Evolutionary conservation across 2,888 invertebrate species (phyloP), one percentile per base, ranked within the genome.

Genomic region (Hipparchia semele): DNA sequence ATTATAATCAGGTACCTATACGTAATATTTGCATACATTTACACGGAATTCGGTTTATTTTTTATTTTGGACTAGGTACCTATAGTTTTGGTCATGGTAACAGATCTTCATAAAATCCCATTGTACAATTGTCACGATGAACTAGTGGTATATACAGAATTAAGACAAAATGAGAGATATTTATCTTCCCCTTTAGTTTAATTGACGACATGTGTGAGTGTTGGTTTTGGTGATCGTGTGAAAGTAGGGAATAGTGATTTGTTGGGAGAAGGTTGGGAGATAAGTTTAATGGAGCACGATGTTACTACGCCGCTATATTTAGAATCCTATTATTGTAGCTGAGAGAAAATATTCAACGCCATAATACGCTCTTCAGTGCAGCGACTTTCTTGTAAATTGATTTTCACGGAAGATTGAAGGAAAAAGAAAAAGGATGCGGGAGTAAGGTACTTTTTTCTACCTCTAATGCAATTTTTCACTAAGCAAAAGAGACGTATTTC

Each of bases 171-270:
- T 76, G 68, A 60, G 61, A 74, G 68, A 75, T 76, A 76, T 72
- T 74, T 65, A 73, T 78, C 74, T 78, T 76, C 75, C 77, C 74
- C 75, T 74, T 74, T 86, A 87, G 39, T 90, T 88, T 89, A 89
- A 91, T 92, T 86, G 86, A 80, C 75, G 80, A 79, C 92, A 92
- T 86, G 88, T 92, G 91, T 86, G 85, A 72, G 79, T 76, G 80
- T 81, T 71, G 77, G 78, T 79, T 23, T 81, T 78, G 79, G 78
- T 79, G 79, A 80, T 86, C 83, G 88, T 91, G 92, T 88, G 91
- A 91, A 90, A 87, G 87, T 86, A 85, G 83, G 84, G 83, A 78
- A 77, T 79, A 81, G 82, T 79, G 81, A 77, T 76, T 74, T 75
- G 79, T 78, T 82, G 81, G 78, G 83, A 84, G 86, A 85, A 84